Percentiles rank a stretch among this genome's conserved stretches.
Conservation (phyloP, 2,888 invertebrate species). For the Amorpha juglandis region DNA sequence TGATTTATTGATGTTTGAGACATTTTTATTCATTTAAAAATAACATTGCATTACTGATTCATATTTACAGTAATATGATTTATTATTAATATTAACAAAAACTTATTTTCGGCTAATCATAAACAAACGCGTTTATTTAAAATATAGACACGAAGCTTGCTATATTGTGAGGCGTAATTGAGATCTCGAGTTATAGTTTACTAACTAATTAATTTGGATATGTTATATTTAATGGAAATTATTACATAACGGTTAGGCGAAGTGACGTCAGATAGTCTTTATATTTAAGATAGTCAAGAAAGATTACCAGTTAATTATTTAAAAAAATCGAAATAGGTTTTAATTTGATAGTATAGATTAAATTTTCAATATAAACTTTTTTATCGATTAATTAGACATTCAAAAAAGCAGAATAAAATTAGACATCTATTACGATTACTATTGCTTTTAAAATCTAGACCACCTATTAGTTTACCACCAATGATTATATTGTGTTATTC, state of each 20-base stretch:
- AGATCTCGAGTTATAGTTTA: not conserved
- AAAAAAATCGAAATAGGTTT: not conserved
- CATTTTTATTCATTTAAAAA: no score
- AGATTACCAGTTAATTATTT: no score
- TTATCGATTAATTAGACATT: not conserved
- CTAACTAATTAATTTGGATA: slow-evolving; percentile 8
- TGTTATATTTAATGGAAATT: slow-evolving; percentile 12
- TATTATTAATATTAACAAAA: no score
- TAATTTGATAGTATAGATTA: no score
- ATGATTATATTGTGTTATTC: slow-evolving; percentile 2
- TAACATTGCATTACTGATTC: no score
- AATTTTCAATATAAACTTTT: no score
- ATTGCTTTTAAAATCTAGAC: not conserved
- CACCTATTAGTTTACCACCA: not conserved
- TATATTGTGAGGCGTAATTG: slow-evolving; percentile 10
- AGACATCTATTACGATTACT: slow-evolving; percentile 10
- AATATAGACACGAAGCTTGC: not conserved
- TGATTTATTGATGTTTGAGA: no score
- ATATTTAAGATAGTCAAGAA: not conserved
- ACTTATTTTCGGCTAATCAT: no score
- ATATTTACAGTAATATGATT: no score
- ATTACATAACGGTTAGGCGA: not conserved
- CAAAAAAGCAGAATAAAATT: not conserved
- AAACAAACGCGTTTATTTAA: no score
- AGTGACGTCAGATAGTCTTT: not conserved